Conservation (phyloP, 2,113 vertebrate genomes). For the Nothobranchius furzeri region DNA sequence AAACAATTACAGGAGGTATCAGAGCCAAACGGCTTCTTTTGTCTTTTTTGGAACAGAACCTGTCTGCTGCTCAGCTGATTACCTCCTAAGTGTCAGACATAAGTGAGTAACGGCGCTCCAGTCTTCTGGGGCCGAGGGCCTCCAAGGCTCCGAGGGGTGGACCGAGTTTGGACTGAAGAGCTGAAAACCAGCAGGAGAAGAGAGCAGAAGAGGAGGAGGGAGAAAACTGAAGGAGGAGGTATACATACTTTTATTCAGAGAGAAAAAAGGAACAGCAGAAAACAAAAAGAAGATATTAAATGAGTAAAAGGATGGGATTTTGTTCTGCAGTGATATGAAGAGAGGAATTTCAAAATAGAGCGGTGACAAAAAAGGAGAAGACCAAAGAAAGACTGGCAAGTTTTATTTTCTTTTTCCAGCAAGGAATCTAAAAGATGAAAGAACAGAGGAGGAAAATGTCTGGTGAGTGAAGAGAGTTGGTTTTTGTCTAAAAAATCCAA, state of each 20-base stretch:
- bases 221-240: not conserved
- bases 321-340: too few species aligned
- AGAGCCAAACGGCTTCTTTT: not conserved
- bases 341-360: not conserved
- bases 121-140: conserved; percentile 38
- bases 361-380: too few species aligned
- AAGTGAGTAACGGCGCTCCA: not conserved
- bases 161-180: not conserved
- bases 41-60: not conserved
- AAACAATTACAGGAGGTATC: not conserved
- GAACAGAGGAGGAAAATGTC: too few species aligned
- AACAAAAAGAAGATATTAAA: not conserved
- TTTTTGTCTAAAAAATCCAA: too few species aligned
- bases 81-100: conserved; percentile 5
- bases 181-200: not conserved
- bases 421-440: too few species aligned
- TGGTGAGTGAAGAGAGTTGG: too few species aligned
- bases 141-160: conserved; percentile 44
- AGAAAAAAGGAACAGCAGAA: not conserved
- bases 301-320: not conserved
- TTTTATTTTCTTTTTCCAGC: not conserved
- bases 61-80: not conserved
- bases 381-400: not conserved
- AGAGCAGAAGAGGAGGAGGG: not conserved
- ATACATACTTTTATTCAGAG: not conserved